These are phyloP conservation scores for Crocidura indochinensis DNA, from an alignment of 2,797 vertebrate genomes.

Conservation along the genomic window DNA sequence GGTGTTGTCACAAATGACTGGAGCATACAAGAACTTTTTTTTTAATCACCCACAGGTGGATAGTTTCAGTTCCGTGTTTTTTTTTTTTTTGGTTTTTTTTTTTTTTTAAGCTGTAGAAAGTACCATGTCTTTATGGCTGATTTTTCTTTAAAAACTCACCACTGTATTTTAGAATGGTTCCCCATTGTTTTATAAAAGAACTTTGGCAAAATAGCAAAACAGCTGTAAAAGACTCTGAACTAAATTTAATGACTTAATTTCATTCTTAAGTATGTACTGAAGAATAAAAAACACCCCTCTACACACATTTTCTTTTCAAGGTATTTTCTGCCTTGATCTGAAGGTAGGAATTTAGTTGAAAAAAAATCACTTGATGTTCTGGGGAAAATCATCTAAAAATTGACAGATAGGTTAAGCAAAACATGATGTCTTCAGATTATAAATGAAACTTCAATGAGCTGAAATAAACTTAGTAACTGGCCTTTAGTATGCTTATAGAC, in stretches of 20 bases:
- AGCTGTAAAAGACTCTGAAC: constrained; percentile 75
- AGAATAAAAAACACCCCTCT: constrained; percentile 34
- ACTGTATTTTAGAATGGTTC: constrained; percentile 68
- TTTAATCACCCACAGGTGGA: neutral
- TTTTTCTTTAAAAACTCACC: constrained; percentile 58
- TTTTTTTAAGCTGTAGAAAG: constrained; percentile 6
- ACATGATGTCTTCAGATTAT: neutral
- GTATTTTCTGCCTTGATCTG: constrained; percentile 47
- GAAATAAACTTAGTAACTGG: neutral
- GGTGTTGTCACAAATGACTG: neutral
- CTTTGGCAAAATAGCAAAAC: constrained; percentile 77
- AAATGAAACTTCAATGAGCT: neutral
- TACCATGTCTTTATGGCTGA: neutral
- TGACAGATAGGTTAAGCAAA: constrained; percentile 63
- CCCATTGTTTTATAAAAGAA: constrained; percentile 71
- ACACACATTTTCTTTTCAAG: constrained; percentile 29
- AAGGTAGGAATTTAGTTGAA: constrained; percentile 32
- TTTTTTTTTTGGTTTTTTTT: too few relatives aligned
- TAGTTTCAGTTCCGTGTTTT: constrained; percentile 29
- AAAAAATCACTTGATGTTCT: constrained; percentile 41
- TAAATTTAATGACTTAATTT: constrained; percentile 76
- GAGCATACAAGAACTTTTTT: neutral
- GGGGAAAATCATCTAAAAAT: neutral
- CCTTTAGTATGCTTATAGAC: neutral
- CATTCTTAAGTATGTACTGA: constrained; percentile 25